Evolutionary conservation across 2,113 vertebrate species (phyloP), one percentile per base, ranked within the genome.

Genomic region (Xenopus borealis): DNA sequence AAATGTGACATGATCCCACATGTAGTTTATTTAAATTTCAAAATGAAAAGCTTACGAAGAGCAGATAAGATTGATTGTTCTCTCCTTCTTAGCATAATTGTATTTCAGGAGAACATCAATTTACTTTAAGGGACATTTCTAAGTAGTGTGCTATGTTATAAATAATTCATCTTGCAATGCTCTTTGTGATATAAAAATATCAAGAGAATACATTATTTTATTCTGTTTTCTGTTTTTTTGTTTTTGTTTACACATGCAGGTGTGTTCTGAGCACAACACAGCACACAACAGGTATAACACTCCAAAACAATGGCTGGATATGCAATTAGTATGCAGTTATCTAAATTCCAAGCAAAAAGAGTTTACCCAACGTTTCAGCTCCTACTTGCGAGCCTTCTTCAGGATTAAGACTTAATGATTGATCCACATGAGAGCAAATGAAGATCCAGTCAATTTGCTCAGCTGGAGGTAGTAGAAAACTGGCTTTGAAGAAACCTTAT

Each of bases 101-200:
- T 91, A 86, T 91, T 92, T 90, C 89, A 92, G 90, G 90, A 92
- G 91, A 94, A 89, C 89, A 92, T 91, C 90, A 94, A 92, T 93
- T 93, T 91, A 89, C 84, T 92, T 91, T 91, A 91, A 91, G 90
- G 87, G 91, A 93, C 91, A 91, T 84, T 91, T 89, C 88, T 91
- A 91, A 92, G 89, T 90, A 89, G 86, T 86, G 88, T 87, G 83
- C 86, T 86, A 86, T 81, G 84, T 87, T 87, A 93, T 90, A 90
- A 89, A 93, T 92, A 92, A 92, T 93, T 90, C 89, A 92, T 91
- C 86, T 83, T 87, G 89, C 88, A 89, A 82, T 82, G 80, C 79
- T 84, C 85, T 80, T 82, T 78, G 81, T 69, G 88, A 86, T 81
- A 78, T 87, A 77, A 85, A 75, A 83, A 87, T 84, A 86, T 87